Base-by-base conservation (phyloP, 2,113 vertebrate genomes). In the Prinia subflava region DNA sequence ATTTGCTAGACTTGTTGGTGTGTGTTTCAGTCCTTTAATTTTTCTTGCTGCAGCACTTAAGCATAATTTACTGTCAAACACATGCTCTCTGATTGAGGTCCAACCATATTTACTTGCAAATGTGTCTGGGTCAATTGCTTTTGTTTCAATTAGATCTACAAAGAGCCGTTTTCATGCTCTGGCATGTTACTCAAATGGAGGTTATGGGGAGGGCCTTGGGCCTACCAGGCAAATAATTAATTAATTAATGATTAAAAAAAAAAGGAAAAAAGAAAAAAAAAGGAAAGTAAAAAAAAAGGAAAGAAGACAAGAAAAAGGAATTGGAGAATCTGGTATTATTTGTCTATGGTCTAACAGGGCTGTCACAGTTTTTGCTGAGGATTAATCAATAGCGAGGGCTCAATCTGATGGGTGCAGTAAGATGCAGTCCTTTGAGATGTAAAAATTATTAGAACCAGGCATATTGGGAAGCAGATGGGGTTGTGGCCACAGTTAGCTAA, bases 61-160 rank as follows among this genome's bases (percentile, higher is more conserved):
- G 73, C 76, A 85, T 94, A 96, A 97, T 92, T 94, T 97, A 94
- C 89, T 97, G 97, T 96, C 97, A 97, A 95, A 89, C 90, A 81
- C 80, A 85, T 84, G 87, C 92, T 97, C 70, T 94, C 94, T 94
- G 93, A 94, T 89, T 91, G 89, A 92, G 87, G 89, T 92, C 82
- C 73, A 88, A 87, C 83, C 74, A 95, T 93, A 97, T 97, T 97
- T 97, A 96, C 95, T 97, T 98, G 87, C 95, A 97, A 96, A 97
- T 95, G 70, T 87, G 68, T 89, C 70, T 79, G 85, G 49, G 92
- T 97, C 97, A 97, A 90, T 96, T 91, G 31, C 74, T 90, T 98
- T 98, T 97, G 96, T 97, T 97, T 97, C 95, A 97, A 96, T 97
- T 97, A 94, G 95, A 95, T 97, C 96, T 97, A 94, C 88, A 96